Percentiles rank a stretch among this genome's conserved stretches.
Conservation (phyloP, 2,797 vertebrate genomes). For the Enteromius argenteus region DNA sequence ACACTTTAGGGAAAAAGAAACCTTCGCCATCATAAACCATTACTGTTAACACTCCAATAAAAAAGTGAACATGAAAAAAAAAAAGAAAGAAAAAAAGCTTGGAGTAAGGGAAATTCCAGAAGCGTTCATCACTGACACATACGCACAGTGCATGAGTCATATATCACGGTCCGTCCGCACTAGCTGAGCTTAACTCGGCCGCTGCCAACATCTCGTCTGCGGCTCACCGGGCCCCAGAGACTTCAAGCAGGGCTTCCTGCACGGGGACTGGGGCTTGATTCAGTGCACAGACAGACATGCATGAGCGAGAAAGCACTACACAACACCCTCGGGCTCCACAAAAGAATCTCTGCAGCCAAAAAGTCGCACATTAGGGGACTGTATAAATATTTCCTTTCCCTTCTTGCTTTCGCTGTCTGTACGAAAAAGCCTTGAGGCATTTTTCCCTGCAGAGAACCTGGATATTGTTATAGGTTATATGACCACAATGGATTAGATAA, state of each 20-base stretch:
- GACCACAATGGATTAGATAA: constrained; percentile 36
- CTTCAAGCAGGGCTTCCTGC: constrained; percentile 55
- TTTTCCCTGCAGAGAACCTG: constrained; percentile 27
- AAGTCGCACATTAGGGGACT: constrained; percentile 59
- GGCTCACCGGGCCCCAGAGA: constrained; percentile 54
- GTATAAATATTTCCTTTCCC: constrained; percentile 55
- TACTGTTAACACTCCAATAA: constrained; percentile 45
- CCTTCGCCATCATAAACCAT: constrained; percentile 46
- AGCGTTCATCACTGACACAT: constrained; percentile 47
- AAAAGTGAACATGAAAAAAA: constrained; percentile 29
- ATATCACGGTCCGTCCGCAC: constrained; percentile 36
- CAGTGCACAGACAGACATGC: constrained; percentile 70
- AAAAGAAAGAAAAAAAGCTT: constrained; percentile 24
- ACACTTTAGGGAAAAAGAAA: constrained; percentile 28
- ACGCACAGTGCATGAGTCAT: constrained; percentile 22
- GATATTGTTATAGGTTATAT: constrained; percentile 39
- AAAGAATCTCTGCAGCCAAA: constrained; percentile 66
- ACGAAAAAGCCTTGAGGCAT: constrained; percentile 30
- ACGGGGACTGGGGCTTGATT: constrained; percentile 63
- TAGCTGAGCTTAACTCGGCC: constrained; percentile 30
- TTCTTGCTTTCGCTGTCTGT: constrained; percentile 29
- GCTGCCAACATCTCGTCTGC: constrained; percentile 44
- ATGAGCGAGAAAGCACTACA: constrained; percentile 65
- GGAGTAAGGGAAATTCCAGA: constrained; percentile 45
- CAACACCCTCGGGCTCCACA: constrained; percentile 65